Conservation (phyloP, 1,140 invertebrate species). For the Drosophila littoralis region DNA sequence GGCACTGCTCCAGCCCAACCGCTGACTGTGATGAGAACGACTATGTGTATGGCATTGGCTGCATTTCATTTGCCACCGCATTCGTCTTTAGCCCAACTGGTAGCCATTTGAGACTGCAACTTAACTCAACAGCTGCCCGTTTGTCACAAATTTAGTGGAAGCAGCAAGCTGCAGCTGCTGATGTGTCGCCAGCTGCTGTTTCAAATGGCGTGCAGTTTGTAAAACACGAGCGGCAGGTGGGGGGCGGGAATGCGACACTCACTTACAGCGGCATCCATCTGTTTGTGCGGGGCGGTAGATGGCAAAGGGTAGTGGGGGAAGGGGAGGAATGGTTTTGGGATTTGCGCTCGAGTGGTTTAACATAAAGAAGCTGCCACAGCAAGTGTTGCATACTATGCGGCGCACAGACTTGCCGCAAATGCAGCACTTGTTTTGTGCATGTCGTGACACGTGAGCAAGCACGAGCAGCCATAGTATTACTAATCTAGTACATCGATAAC, state of each 20-base stretch:
- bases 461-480: not conserved
- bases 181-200: constrained; percentile 28
- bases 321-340: constrained; percentile 24
- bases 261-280: constrained; percentile 9
- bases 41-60: constrained; percentile 33
- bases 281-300: not conserved
- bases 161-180: constrained; percentile 27
- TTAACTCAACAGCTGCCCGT: constrained; percentile 61
- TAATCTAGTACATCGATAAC: too few relatives aligned
- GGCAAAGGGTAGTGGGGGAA: not conserved
- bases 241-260: not conserved
- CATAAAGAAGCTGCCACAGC: constrained; percentile 38
- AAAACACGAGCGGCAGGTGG: constrained; percentile 20
- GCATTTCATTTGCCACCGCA: constrained; percentile 69
- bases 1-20: not conserved
- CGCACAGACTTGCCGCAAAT: constrained; percentile 7
- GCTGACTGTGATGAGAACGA: constrained; percentile 9
- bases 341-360: constrained; percentile 57
- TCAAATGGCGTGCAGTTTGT: constrained; percentile 57
- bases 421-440: not conserved
- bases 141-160: constrained; percentile 70
- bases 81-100: constrained; percentile 32
- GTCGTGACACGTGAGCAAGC: constrained; percentile 1
- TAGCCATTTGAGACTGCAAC: constrained; percentile 44
- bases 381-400: constrained; percentile 66